These are phyloP conservation scores for Tenthredo notha DNA, from an alignment of 2,888 invertebrate species.

Conservation along the genomic window DNA sequence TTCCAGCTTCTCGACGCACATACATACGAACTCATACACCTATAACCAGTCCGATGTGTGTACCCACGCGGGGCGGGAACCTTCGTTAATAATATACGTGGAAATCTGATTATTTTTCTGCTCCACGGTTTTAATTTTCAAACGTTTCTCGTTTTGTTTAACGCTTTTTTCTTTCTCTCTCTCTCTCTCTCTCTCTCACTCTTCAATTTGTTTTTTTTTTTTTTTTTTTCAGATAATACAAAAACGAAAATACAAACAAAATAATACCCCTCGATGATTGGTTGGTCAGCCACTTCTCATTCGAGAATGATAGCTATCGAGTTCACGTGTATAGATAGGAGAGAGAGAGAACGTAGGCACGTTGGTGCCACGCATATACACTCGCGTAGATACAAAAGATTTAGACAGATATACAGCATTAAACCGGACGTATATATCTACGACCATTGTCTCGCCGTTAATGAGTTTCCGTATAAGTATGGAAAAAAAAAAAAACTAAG, in stretches of 20 bases:
- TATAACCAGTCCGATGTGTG: background rate
- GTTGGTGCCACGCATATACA: background rate
- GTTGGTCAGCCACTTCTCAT: slow-evolving; percentile 7
- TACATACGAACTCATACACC: background rate
- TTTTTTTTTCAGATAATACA: background rate
- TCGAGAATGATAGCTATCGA: background rate
- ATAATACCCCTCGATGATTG: background rate
- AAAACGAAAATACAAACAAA: background rate
- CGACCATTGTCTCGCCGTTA: slow-evolving; percentile 13
- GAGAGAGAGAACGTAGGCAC: background rate
- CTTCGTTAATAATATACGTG: slow-evolving; percentile 76
- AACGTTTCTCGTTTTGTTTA: slow-evolving; percentile 54
- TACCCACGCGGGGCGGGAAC: slow-evolving; percentile 54
- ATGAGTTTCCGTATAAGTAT: background rate
- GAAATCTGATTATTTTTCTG: slow-evolving; percentile 77
- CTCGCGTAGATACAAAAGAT: background rate
- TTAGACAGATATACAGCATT: background rate
- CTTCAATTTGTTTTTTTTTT: slow-evolving; percentile 57
- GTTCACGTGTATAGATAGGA: no score
- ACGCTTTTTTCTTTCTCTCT: slow-evolving; percentile 69
- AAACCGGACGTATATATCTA: slow-evolving; percentile 1
- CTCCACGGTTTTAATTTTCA: slow-evolving; percentile 74
- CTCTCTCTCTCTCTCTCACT: slow-evolving; percentile 67
- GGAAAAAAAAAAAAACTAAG: background rate
- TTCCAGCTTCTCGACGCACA: slow-evolving; percentile 61